Evolutionary conservation across 2,888 invertebrate genomes (phyloP), one percentile per base, ranked within the genome.

Genomic region (Drosophila nr. perissopoda): DNA sequence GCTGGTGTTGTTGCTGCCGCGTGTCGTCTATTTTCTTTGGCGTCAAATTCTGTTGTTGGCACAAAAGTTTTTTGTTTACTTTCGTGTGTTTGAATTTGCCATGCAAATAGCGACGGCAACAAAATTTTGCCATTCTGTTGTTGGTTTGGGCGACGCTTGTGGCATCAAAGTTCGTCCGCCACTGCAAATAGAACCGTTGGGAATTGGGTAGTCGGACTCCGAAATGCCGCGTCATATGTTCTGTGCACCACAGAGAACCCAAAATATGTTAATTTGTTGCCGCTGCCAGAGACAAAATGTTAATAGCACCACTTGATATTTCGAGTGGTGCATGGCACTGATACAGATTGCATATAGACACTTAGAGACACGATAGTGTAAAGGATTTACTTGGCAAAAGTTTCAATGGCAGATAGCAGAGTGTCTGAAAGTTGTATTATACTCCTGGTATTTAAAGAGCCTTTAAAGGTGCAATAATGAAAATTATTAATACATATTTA

Each of bases 21-120:
- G 66, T 67, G 80, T 67, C 76, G 76, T 71, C 66, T 82, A 75
- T 73, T 76, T 81, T 78, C 73, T 67, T 81, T 76, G 52, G 69
- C 73, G 74, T 73, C 70, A 76, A 76, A 67, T 71, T 83, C 81
- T 73, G 33, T 89, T 80, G 73, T 78, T 75, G 74, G 62, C 64
- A 73, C 82, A 83, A 85, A 88, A 89, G 71, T 84, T 82, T 79
- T 82, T 73, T 89, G 85, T 87, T 82, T 89, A 79, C 87, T 73
- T 83, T 79, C 66, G 77, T 82, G 76, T 89, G 87, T 87, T 86
- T 81, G 84, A 83, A 77, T 86, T 88, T 89, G 76, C 83, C 77
- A 87, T 86, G 88, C 86, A 87, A 86, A 87, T 84, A 87, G 72
- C 63, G 64, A 63, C 66, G 78, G 77, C 87, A 72, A 74, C 85